Evolutionary conservation across 2,888 invertebrate genomes (phyloP).

Genomic region (Pinctada fucata): DNA sequence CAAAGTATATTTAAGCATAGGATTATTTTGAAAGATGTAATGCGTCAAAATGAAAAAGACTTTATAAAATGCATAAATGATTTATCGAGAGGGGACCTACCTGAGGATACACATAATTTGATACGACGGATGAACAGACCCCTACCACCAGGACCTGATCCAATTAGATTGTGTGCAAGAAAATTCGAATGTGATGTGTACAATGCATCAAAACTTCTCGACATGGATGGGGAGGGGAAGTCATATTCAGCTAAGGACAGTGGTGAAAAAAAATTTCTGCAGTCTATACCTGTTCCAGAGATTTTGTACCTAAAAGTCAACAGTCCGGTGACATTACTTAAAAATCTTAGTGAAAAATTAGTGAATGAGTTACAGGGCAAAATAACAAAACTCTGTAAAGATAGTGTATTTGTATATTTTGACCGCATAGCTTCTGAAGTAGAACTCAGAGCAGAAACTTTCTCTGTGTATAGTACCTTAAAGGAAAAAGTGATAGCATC

Average conservation of each 20-base stretch:
- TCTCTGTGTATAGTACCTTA: neutral
- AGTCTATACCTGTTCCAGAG: constrained; percentile 25
- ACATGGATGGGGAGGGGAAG: neutral
- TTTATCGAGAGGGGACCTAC: constrained; percentile 6
- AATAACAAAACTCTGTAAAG: constrained; percentile 10
- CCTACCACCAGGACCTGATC: constrained; percentile 17
- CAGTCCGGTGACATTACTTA: constrained; percentile 33
- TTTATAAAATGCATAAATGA: constrained; percentile 28
- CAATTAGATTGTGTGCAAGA: constrained; percentile 32
- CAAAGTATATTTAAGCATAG: constrained; percentile 27
- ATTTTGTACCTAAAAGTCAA: constrained; percentile 31
- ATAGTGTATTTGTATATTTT: constrained; percentile 13
- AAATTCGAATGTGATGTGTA: constrained; percentile 36
- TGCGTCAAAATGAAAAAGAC: constrained; percentile 32
- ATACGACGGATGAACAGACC: constrained; percentile 29
- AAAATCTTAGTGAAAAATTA: constrained; percentile 27
- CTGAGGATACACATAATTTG: neutral
- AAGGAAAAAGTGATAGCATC: constrained; percentile 11
- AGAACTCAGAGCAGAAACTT: constrained; percentile 11
- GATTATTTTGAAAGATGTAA: constrained; percentile 30
- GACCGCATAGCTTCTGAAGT: neutral
- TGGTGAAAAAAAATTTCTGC: constrained; percentile 21
- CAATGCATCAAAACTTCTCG: constrained; percentile 21
- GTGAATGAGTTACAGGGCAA: constrained; percentile 38
- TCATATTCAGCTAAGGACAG: constrained; percentile 13